These are phyloP conservation scores for Rhopalosiphum padi DNA, from an alignment of 1,140 invertebrate species.

Conservation along the genomic window DNA sequence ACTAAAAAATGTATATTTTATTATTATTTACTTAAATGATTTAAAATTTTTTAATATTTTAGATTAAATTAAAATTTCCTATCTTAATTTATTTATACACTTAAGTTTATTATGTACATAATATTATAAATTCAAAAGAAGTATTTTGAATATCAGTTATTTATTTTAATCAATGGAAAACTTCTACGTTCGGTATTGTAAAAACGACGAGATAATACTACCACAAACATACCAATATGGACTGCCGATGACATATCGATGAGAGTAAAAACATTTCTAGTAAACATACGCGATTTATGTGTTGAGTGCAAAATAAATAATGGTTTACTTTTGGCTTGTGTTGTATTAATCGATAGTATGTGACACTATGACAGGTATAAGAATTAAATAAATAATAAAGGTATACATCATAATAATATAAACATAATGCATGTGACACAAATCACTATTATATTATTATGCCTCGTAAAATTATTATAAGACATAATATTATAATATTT, in stretches of 20 bases:
- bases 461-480: not conserved
- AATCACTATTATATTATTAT: not conserved
- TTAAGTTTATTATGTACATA: too few relatives aligned
- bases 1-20: too few relatives aligned
- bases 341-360: not conserved
- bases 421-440: not conserved
- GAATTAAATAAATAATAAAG: not conserved
- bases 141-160: too few relatives aligned
- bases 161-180: too few relatives aligned
- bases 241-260: not conserved
- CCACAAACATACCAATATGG: not conserved
- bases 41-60: too few relatives aligned
- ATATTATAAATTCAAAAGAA: too few relatives aligned
- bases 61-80: too few relatives aligned
- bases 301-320: slow-evolving; percentile 13
- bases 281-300: not conserved
- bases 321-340: not conserved
- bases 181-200: not conserved
- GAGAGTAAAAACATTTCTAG: not conserved
- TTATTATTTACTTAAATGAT: too few relatives aligned
- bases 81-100: too few relatives aligned
- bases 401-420: not conserved
- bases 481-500: not conserved
- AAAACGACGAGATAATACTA: not conserved
- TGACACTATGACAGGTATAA: not conserved